These are phyloP conservation scores for Diarsia mendica DNA, from an alignment of 2,888 invertebrate genomes.

Conservation along the genomic window DNA sequence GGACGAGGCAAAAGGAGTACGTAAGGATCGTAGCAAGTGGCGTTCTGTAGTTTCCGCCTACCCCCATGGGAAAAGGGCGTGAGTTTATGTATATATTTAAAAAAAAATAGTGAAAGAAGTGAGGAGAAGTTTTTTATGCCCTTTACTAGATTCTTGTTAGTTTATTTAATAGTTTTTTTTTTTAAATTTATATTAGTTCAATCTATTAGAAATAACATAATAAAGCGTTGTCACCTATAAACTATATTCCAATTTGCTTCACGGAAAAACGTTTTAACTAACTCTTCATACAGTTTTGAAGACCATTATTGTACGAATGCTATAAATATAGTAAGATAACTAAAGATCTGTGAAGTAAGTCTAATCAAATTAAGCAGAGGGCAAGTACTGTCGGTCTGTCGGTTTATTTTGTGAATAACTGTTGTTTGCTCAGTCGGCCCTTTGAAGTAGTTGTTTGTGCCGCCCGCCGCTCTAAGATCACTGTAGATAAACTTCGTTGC, in stretches of 20 bases:
- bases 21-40: too few relatives aligned
- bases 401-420: constrained; percentile 47
- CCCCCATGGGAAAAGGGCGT: too few relatives aligned
- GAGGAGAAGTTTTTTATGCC: too few relatives aligned
- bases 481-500: constrained; percentile 23
- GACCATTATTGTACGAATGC: constrained; percentile 2
- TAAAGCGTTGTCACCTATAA: neutral
- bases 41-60: too few relatives aligned
- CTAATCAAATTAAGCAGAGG: constrained; percentile 41
- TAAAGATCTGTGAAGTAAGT: constrained; percentile 2
- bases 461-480: constrained; percentile 37
- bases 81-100: too few relatives aligned
- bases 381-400: constrained; percentile 17
- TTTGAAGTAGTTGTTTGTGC: constrained; percentile 45
- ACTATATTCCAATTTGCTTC: neutral
- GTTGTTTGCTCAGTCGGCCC: constrained; percentile 20
- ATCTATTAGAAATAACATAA: too few relatives aligned
- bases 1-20: too few relatives aligned
- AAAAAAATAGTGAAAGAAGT: too few relatives aligned
- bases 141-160: too few relatives aligned
- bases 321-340: constrained; percentile 13
- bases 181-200: too few relatives aligned
- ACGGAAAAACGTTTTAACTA: neutral
- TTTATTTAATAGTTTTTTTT: too few relatives aligned
- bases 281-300: neutral